These are phyloP conservation scores for Halisarca cf. caerulea DNA, from an alignment of 37 sponge, comb jelly and placozoan genomes.

Conservation along the genomic window DNA sequence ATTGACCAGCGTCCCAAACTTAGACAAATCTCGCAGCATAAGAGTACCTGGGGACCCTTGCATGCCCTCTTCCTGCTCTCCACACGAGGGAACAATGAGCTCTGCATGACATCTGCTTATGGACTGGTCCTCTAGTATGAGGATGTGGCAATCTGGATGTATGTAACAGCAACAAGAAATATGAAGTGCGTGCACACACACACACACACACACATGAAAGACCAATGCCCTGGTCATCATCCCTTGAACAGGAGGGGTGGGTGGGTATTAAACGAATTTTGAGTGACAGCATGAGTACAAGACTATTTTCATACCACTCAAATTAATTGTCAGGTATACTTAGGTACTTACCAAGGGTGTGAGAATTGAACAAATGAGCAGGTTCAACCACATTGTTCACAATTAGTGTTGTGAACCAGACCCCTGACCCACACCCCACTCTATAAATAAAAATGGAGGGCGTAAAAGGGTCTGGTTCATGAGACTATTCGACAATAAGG, in stretches of 20 bases:
- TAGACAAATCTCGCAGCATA: constrained; percentile 3
- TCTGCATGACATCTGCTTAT: constrained; percentile 10
- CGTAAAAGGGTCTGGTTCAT: too few species aligned
- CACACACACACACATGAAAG: constrained; percentile 8
- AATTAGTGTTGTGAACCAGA: too few species aligned
- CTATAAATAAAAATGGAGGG: too few species aligned
- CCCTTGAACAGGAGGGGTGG: neutral
- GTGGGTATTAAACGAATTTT: neutral
- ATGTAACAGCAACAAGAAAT: neutral
- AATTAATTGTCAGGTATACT: too few species aligned
- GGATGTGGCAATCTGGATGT: constrained; percentile 24
- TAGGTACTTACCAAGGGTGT: too few species aligned
- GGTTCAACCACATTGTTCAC: too few species aligned
- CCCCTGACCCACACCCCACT: too few species aligned
- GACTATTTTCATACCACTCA: too few species aligned
- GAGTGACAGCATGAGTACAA: too few species aligned
- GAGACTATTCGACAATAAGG: too few species aligned
- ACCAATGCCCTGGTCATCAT: too few species aligned
- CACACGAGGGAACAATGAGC: neutral
- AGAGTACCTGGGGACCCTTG: neutral
- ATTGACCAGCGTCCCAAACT: constrained; percentile 19
- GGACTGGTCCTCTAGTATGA: constrained; percentile 12
- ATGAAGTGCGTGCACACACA: neutral
- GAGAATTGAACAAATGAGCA: too few species aligned
- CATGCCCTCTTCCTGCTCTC: neutral